A percentile compares a stretch with the other conserved stretches of the same genome.
Conservation (phyloP, 1,140 invertebrate species). For the Orius insidiosus region DNA sequence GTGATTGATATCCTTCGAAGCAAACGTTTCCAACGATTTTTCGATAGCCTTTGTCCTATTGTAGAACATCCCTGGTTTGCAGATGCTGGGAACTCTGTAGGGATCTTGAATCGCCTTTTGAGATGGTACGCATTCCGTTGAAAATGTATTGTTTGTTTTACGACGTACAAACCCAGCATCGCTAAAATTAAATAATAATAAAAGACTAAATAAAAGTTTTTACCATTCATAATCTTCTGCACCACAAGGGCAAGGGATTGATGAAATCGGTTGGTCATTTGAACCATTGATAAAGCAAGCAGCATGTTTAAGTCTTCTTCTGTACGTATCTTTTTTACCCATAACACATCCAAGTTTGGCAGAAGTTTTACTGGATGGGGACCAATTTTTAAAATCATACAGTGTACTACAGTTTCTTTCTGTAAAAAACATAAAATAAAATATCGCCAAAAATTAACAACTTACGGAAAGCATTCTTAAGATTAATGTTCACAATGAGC, state of each 20-base stretch:
- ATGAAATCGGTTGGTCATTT: slow-evolving; percentile 47
- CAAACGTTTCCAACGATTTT: slow-evolving; percentile 69
- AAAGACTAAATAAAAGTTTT: not conserved
- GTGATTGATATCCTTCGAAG: slow-evolving; percentile 43
- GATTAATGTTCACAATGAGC: slow-evolving; percentile 71
- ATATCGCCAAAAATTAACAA: not conserved
- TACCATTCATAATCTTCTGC: slow-evolving; percentile 70
- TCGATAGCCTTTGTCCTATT: slow-evolving; percentile 71
- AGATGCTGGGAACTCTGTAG: slow-evolving; percentile 43
- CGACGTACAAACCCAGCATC: slow-evolving; percentile 31
- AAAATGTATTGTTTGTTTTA: slow-evolving; percentile 20
- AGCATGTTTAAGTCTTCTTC: slow-evolving; percentile 45
- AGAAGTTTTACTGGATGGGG: slow-evolving; percentile 38
- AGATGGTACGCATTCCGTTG: slow-evolving; percentile 38
- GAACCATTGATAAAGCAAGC: slow-evolving; percentile 66
- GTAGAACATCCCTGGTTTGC: slow-evolving; percentile 54
- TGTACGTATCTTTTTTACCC: slow-evolving; percentile 55
- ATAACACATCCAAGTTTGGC: slow-evolving; percentile 50
- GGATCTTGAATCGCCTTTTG: slow-evolving; percentile 31
- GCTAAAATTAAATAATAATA: slow-evolving; percentile 26
- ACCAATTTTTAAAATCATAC: slow-evolving; percentile 79
- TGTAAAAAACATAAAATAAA: slow-evolving; percentile 17
- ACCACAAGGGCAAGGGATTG: slow-evolving; percentile 58
- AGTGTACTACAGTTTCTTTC: slow-evolving; percentile 36
- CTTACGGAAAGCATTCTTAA: slow-evolving; percentile 48